These are phyloP conservation scores for Lamprotornis superbus DNA, from an alignment of 2,113 vertebrate genomes.

Conservation along the genomic window DNA sequence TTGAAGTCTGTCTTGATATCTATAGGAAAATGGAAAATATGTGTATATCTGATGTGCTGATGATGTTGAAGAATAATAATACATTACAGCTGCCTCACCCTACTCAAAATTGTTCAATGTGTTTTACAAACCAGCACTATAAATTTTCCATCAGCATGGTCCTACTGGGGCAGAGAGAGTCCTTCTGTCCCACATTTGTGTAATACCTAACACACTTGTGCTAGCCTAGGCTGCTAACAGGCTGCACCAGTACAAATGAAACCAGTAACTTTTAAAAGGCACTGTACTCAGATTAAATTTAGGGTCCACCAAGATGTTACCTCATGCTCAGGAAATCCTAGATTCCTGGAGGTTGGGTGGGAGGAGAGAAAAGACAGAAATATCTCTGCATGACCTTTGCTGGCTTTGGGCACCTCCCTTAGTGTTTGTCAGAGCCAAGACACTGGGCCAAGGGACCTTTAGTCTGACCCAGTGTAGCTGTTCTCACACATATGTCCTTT, in stretches of 20 bases:
- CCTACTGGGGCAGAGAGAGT: neutral
- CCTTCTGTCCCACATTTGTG: neutral
- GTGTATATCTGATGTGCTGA: neutral
- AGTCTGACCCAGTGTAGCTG: neutral
- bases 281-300: neutral
- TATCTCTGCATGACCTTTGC: neutral
- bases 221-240: neutral
- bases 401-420: neutral
- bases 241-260: neutral
- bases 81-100: neutral
- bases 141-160: neutral
- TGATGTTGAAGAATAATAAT: neutral
- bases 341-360: neutral
- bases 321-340: neutral
- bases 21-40: neutral
- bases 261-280: neutral
- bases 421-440: neutral
- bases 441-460: neutral
- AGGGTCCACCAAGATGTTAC: neutral
- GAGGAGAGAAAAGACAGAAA: neutral
- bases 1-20: neutral
- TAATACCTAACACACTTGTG: neutral
- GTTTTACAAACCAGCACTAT: neutral
- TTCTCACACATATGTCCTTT: accelerated
- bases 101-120: neutral